Evolutionary conservation across 92 coral and sea anemone species (phyloP).

Genomic region (Epizoanthus stellaris): DNA sequence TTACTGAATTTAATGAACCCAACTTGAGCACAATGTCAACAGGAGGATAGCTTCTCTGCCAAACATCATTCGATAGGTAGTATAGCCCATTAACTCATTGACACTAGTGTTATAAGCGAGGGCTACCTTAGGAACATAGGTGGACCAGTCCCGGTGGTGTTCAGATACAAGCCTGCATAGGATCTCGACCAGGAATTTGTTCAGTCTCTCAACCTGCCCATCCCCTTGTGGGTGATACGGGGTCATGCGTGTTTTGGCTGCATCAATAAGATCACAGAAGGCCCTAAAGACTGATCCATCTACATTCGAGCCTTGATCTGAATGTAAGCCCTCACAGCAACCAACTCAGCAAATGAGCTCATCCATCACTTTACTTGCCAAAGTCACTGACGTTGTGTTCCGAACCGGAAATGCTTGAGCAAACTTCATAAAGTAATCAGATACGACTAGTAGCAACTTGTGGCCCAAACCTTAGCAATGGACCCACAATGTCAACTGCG

Average conservation of each 20-base stretch:
- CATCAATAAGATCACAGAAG: conserved; percentile 38
- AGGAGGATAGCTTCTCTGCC: too few relatives aligned
- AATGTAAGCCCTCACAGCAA: too few relatives aligned
- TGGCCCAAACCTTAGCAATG: conserved; percentile 36
- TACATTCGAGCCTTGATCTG: too few relatives aligned
- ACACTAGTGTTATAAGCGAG: too few relatives aligned
- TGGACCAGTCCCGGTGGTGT: too few relatives aligned
- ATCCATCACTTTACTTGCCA: conserved; percentile 46
- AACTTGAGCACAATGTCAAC: too few relatives aligned
- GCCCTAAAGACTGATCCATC: conserved; percentile 12
- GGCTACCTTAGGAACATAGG: too few relatives aligned
- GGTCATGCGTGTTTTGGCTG: background rate
- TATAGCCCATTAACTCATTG: too few relatives aligned
- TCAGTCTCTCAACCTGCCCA: too few relatives aligned
- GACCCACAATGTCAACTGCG: conserved; percentile 50
- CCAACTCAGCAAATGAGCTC: conserved; percentile 46
- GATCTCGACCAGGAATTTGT: conserved; percentile 23
- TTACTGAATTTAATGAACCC: too few relatives aligned
- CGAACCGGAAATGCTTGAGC: conserved; percentile 40
- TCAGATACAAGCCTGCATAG: conserved; percentile 37
- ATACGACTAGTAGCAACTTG: conserved; percentile 57
- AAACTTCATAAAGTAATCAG: conserved; percentile 55
- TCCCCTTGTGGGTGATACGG: too few relatives aligned
- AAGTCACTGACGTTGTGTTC: conserved; percentile 40
- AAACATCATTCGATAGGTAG: too few relatives aligned